These are phyloP conservation scores for Chlamydotis undulata DNA, from an alignment of 2,113 vertebrate genomes.

Conservation along the genomic window DNA sequence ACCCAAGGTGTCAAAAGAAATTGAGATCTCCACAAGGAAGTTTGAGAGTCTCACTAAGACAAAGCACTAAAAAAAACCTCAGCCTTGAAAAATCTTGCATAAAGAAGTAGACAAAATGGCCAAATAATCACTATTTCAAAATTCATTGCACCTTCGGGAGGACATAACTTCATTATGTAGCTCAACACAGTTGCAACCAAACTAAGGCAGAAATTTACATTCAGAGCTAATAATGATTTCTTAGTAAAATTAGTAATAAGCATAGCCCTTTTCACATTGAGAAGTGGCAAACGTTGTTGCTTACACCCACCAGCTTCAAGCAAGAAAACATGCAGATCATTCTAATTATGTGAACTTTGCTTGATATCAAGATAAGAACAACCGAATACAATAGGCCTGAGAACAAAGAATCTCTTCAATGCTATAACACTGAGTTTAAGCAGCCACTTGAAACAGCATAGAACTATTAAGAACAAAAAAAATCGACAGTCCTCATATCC, in stretches of 20 bases:
- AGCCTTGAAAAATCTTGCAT: background rate
- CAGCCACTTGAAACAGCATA: background rate
- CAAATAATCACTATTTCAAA: background rate
- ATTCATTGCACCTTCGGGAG: background rate
- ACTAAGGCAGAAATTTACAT: background rate
- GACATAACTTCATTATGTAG: background rate
- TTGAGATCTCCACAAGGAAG: background rate
- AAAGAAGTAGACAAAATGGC: background rate
- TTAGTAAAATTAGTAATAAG: background rate
- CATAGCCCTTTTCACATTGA: background rate
- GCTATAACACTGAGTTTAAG: background rate
- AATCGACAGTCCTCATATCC: background rate
- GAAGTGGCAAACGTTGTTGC: background rate
- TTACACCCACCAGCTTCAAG: background rate
- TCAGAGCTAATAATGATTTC: background rate
- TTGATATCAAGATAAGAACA: background rate
- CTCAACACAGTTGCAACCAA: background rate
- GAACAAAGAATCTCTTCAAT: background rate
- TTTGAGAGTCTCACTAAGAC: background rate
- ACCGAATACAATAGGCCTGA: rapidly evolving
- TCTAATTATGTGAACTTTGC: background rate
- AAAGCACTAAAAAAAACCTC: background rate
- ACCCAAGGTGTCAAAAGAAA: background rate
- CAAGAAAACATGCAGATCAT: background rate
- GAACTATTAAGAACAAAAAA: background rate